phyloP scores from a whole-genome alignment of 2,888 invertebrate genomes.

The Drosophila pegasa region DNA sequence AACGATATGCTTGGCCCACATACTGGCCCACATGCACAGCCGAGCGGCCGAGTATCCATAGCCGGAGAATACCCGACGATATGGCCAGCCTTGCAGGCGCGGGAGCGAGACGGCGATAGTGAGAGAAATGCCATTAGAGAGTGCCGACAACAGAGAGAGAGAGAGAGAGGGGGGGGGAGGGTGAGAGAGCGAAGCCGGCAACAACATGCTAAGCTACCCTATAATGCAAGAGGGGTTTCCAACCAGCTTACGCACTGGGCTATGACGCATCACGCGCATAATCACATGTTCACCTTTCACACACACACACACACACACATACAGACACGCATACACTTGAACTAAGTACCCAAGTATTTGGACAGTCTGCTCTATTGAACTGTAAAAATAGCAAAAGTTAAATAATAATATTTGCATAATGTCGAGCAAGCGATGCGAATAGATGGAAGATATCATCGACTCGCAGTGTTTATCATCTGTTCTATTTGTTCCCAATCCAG shows the following conservation, averaged over 20 bases:
- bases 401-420: constrained; percentile 12
- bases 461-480: no score
- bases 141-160: background rate
- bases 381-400: constrained; percentile 4
- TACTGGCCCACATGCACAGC: constrained; percentile 7
- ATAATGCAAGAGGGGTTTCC: constrained; percentile 20
- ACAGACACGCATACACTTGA: no score
- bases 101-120: background rate
- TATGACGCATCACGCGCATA: constrained; percentile 27
- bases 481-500: background rate
- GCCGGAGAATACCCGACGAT: constrained; percentile 13
- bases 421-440: background rate
- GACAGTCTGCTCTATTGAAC: background rate
- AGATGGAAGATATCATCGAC: background rate
- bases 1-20: constrained; percentile 22
- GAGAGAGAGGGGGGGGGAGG: background rate
- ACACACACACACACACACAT: background rate
- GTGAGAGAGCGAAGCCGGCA: constrained; percentile 2
- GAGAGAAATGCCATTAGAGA: constrained; percentile 29
- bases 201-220: constrained; percentile 33
- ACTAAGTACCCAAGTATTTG: constrained; percentile 4
- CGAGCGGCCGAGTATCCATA: constrained; percentile 37
- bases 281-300: background rate
- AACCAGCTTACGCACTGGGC: constrained; percentile 14
- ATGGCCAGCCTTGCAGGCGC: constrained; percentile 10